Evolutionary conservation across 1,140 invertebrate species (phyloP), one percentile per base, ranked within the genome.

Genomic region (Drosophila arizonae): DNA sequence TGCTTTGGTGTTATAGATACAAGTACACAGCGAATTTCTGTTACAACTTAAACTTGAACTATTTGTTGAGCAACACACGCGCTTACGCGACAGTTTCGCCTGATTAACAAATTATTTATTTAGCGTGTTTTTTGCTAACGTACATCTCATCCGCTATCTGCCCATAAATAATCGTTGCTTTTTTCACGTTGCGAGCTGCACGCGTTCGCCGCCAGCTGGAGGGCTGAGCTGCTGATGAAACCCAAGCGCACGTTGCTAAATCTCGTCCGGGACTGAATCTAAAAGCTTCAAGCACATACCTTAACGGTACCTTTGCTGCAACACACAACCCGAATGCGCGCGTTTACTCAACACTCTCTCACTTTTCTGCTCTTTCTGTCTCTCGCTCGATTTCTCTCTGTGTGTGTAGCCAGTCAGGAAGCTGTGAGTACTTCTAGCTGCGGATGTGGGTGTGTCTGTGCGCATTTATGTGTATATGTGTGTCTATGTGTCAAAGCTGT

Each of bases 191-290:
- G 45, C 33, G 68, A 21, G 68, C 21, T 84, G 77, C 81, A 86
- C 75, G 82, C 77, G 69, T 70, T 76, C 65, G 43, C 28, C 51
- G 36, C 28, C 63, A 67, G 71, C 61, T 50, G 39, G 55, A 61
- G 70, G 77, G 62, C 72, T 71, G 70, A 81, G 58, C 72, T 71
- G 67, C 33, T 55, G 45, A 57, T 63, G 56, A 24, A 51, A 43
- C 15, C 69, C 61, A 70, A 88, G 84, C 84, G 82, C 82, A 88
- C 84, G 82, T 87, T 88, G 72, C 79, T 70, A 87, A 90, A 90
- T 90, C 87, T 90, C 86, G 79, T 90, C 86, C 86, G 86, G 86
- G 86, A 90, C 86, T 90, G 81, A 90, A 86, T 33, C 77, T 80
- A 88, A 88, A 88, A 84, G 67, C 87, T 88, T 77, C 68, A 84